These are phyloP conservation scores for Sprattus sprattus DNA, from an alignment of 2,113 vertebrate genomes.

Conservation along the genomic window DNA sequence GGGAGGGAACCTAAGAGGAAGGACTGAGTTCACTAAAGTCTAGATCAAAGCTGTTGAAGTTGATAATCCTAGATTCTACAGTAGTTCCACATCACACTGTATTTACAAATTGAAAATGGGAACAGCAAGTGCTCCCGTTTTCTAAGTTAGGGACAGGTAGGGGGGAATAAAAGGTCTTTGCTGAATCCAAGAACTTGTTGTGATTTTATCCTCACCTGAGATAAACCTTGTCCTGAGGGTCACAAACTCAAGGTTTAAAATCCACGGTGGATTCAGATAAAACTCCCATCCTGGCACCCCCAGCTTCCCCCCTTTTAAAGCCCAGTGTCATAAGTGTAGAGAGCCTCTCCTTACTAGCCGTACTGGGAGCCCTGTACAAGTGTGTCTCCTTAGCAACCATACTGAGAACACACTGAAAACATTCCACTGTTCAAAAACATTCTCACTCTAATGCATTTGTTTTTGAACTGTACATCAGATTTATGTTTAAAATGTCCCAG, in stretches of 20 bases:
- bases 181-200: neutral
- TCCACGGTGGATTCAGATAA: neutral
- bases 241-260: neutral
- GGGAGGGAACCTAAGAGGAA: neutral
- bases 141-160: neutral
- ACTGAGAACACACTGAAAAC: neutral
- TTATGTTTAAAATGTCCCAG: neutral
- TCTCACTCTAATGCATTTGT: neutral
- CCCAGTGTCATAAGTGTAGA: neutral
- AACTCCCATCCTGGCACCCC: neutral
- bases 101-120: neutral
- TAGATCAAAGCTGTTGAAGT: neutral
- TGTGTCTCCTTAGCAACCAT: neutral
- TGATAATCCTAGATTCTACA: neutral
- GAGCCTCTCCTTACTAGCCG: neutral
- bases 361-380: neutral
- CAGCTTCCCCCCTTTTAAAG: neutral
- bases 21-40: neutral
- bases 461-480: neutral
- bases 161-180: neutral
- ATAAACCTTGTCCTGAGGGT: conserved; percentile 7
- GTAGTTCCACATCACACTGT: neutral
- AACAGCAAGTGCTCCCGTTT: neutral
- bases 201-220: neutral
- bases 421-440: neutral